A percentile compares a stretch with the other conserved stretches of the same genome.
phyloP scores from a whole-genome alignment of 2,888 invertebrate genomes.

The Lordiphosa fenestrarum region DNA sequence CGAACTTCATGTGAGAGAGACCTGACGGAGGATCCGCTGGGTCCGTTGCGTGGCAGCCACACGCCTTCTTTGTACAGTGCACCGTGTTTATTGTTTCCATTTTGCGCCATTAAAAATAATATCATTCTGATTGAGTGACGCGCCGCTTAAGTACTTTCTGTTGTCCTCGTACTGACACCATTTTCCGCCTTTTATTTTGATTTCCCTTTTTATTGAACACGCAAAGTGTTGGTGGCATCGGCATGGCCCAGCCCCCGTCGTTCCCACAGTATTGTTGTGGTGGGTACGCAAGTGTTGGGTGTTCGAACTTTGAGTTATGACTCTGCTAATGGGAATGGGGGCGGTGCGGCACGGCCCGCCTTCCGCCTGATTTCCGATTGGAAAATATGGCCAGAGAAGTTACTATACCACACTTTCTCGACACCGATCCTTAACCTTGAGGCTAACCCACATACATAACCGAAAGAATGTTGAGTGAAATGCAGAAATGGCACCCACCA shows the following conservation, averaged over 20 bases:
- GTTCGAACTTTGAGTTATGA: constrained; percentile 17
- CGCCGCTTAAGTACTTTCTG: constrained; percentile 72
- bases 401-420: neutral
- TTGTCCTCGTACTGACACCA: constrained; percentile 67
- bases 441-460: constrained; percentile 4
- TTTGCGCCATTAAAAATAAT: constrained; percentile 73
- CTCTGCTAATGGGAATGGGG: constrained; percentile 16
- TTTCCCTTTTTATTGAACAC: constrained; percentile 66
- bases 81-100: constrained; percentile 55
- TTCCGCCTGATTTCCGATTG: no score
- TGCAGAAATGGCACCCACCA: constrained; percentile 25
- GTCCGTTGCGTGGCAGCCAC: constrained; percentile 58
- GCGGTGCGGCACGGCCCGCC: no score
- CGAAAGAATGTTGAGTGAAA: constrained; percentile 23
- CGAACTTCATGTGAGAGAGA: constrained; percentile 50
- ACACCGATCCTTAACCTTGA: constrained; percentile 6
- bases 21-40: constrained; percentile 6
- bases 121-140: constrained; percentile 74
- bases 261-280: constrained; percentile 21
- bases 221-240: constrained; percentile 64
- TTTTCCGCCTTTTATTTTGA: constrained; percentile 51
- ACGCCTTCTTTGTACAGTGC: constrained; percentile 33
- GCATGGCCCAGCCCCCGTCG: constrained; percentile 15
- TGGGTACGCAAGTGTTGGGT: constrained; percentile 32
- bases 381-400: neutral